Evolutionary conservation across 2,888 invertebrate species (phyloP), one percentile per base, ranked within the genome.

Genomic region (Petrophora chlorosata): DNA sequence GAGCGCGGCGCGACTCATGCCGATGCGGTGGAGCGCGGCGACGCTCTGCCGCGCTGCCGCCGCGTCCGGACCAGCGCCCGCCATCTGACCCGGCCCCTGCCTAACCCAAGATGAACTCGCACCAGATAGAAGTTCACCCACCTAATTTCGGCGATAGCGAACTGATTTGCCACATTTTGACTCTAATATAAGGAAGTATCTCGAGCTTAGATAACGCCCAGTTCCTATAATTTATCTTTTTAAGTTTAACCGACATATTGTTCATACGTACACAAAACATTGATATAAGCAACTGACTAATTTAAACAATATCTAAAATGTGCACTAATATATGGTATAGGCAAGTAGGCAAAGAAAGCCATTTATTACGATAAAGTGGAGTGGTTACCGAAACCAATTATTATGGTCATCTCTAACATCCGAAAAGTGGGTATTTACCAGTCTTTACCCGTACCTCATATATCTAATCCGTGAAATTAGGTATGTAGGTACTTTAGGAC

Each of bases 71-170:
- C 73, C 79, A 76, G 74, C 72, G 77, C 51, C 72, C 77, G 81
- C 73, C 76, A 73, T 66, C 70, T 85, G 87, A 86, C 87, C 87
- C 82, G 70, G 67, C 55, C 72, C 67, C 66, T 70, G 39, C 67
- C 67, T 67, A 79, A 82, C 83, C 77, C 67, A 67, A 74, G 78
- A 79, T 84, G 81, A 85, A 84, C 83, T 67, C 82, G 65, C 66
- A 57, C 65, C 62, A 82, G 85, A 89, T 88, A 88, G 82, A 78
- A 82, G 85, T 85, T 85, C 85, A 85, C 76, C 82, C 85, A 86
- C 88, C 87, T 76, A 88, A 84, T 86, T 89, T 85, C 67, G 71
- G 74, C 61, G 87, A 87, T 87, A 86, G 75, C 72, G 61, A 59
- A 65, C 67, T 49, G 74, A 75, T 78, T 79, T 66, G 76, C 74